Conservation (phyloP, 2,113 vertebrate species). For the Lepus timidus region DNA sequence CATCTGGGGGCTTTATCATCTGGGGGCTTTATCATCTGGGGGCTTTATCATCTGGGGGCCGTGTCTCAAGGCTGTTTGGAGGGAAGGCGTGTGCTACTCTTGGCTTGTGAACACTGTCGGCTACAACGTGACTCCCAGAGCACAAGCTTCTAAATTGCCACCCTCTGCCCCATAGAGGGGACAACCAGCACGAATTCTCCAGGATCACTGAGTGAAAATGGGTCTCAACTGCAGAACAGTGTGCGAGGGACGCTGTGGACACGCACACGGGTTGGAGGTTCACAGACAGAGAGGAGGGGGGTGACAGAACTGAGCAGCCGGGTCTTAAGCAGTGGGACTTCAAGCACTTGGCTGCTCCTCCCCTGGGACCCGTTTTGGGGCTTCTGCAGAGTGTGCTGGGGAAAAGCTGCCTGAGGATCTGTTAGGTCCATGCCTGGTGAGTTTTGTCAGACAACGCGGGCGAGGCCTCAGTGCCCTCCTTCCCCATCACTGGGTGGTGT, state of each 20-base stretch:
- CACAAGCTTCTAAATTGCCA: background rate
- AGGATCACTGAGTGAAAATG: background rate
- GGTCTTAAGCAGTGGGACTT: background rate
- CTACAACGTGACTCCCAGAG: background rate
- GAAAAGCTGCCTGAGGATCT: background rate
- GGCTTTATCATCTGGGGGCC: background rate
- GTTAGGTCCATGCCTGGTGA: rapidly evolving
- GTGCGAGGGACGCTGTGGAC: background rate
- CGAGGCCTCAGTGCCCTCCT: background rate
- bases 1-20: too few species aligned
- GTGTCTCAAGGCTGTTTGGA: background rate
- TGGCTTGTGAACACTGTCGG: background rate
- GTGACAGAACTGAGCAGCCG: rapidly evolving
- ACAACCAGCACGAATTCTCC: background rate
- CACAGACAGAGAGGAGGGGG: background rate
- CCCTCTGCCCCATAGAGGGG: background rate
- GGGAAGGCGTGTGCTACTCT: background rate
- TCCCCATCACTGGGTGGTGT: background rate
- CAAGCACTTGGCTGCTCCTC: background rate
- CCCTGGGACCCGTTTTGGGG: background rate
- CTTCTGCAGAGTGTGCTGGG: background rate
- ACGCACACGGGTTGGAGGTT: background rate
- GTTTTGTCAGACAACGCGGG: background rate
- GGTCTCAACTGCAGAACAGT: background rate
- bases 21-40: background rate